Conservation (phyloP, 2,888 invertebrate species). For the Adelphocoris suturalis region DNA sequence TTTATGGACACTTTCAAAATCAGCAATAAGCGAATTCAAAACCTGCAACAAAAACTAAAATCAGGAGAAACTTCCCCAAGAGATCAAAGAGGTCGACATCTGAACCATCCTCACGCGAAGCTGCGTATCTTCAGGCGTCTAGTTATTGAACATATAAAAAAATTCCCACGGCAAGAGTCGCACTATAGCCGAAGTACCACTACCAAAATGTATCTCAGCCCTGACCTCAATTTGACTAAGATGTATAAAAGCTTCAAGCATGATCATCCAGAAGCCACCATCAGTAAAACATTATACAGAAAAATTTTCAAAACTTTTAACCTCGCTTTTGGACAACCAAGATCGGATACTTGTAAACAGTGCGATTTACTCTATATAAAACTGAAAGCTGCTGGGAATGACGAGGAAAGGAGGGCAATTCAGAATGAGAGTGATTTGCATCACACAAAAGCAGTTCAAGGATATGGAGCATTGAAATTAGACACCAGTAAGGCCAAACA, state of each 20-base stretch:
- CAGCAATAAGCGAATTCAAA: not conserved
- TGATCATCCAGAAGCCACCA: constrained; percentile 67
- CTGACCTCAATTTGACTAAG: constrained; percentile 68
- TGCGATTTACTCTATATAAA: constrained; percentile 67
- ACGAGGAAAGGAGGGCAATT: constrained; percentile 30
- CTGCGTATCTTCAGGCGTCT: not conserved
- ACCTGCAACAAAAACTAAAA: constrained; percentile 53
- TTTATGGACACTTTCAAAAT: constrained; percentile 10
- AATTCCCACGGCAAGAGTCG: constrained; percentile 69
- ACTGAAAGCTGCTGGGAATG: constrained; percentile 47
- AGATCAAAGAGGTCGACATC: constrained; percentile 47
- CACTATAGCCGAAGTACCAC: constrained; percentile 69
- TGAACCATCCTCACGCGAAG: constrained; percentile 29
- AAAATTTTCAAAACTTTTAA: constrained; percentile 69
- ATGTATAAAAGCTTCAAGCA: constrained; percentile 69
- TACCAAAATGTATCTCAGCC: constrained; percentile 58
- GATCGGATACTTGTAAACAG: constrained; percentile 68
- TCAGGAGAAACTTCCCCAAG: constrained; percentile 37
- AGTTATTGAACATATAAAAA: constrained; percentile 46
- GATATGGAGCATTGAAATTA: constrained; percentile 64
- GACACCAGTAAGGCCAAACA: constrained; percentile 22
- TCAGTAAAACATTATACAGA: constrained; percentile 52
- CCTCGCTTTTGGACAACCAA: constrained; percentile 69
- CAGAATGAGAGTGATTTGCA: constrained; percentile 62
- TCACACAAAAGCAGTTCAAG: constrained; percentile 49